Base-by-base conservation (phyloP, 2,797 vertebrate genomes). In the Melanotaenia parkinsoni region DNA sequence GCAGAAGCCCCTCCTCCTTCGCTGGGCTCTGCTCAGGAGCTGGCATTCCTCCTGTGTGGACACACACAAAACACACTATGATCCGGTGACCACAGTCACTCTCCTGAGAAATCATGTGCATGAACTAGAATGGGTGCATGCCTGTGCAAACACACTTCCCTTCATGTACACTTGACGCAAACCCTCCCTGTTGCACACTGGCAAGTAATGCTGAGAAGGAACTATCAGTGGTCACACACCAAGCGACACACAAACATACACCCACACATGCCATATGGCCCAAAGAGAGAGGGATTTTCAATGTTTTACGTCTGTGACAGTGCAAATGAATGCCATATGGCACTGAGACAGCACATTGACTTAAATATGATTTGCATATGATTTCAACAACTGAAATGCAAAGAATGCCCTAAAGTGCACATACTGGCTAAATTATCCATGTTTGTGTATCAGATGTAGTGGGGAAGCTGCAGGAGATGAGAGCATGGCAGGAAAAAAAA, bases 11-110 rank as follows among this genome's bases (percentile, higher is more conserved):
- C 91, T 98, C 97, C 92, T 97, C 96, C 94, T 93, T 95, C 92
- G 94, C 30, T 54, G 95, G 93, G 90, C 91, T 95, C 94, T 95
- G 96, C 91, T 97, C 96, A 93, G 96, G 97, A 93, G 96, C 95
- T 90, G 97, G 96, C 97, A 98, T 99, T 92, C 94, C 94, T 96
- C 96, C 97, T 99, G 92, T 54, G 64, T 26, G 63, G 37, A 80
- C 66, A 82, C 33, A 72, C 57, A 78, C 43, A 82, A 30, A 70
- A 60, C 5, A 78, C 67, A 86, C 64, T 86, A 77, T 20, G 60
- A 70, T 68, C 53, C 68, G 75, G 73, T 89, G 77, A 85, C 61
- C 70, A 66, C 68, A 79, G 65, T 72, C 56, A 0, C 79, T 79
- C 58, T 22, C 38, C 54, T 63, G 35, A 24, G 14, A 64, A 70